Percentiles rank a stretch among this genome's conserved stretches.
These are phyloP conservation scores for Melikaiella ostensackeni DNA, from an alignment of 2,888 invertebrate species.

Conservation along the genomic window DNA sequence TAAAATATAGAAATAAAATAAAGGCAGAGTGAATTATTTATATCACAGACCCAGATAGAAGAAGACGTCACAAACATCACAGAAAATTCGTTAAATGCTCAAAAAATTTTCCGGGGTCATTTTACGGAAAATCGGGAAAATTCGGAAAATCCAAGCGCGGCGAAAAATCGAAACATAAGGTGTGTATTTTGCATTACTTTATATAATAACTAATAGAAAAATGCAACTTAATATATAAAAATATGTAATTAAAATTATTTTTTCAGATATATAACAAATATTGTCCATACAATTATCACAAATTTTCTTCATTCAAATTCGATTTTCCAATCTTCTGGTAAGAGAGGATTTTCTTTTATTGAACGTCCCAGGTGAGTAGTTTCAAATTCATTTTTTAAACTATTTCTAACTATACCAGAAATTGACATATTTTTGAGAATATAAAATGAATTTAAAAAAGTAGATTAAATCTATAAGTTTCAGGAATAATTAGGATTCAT, in stretches of 20 bases:
- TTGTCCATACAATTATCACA: background rate
- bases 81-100: conserved; percentile 18
- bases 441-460: too few species aligned
- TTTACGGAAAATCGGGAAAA: background rate
- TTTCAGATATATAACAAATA: background rate
- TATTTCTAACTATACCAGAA: background rate
- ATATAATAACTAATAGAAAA: background rate
- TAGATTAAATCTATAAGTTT: too few species aligned
- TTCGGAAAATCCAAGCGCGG: background rate
- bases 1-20: background rate
- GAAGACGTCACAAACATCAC: background rate
- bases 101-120: background rate
- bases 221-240: background rate
- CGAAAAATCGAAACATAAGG: conserved; percentile 19
- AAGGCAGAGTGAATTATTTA: background rate
- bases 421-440: background rate
- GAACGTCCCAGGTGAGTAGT: background rate
- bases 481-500: too few species aligned
- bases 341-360: background rate
- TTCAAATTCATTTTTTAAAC: background rate
- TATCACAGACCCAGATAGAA: conserved; percentile 10
- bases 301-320: conserved; percentile 2
- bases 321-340: background rate
- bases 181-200: background rate
- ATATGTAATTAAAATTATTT: background rate